phyloP scores from a whole-genome alignment of 2,888 invertebrate genomes.

The Xiphydria camelus region DNA sequence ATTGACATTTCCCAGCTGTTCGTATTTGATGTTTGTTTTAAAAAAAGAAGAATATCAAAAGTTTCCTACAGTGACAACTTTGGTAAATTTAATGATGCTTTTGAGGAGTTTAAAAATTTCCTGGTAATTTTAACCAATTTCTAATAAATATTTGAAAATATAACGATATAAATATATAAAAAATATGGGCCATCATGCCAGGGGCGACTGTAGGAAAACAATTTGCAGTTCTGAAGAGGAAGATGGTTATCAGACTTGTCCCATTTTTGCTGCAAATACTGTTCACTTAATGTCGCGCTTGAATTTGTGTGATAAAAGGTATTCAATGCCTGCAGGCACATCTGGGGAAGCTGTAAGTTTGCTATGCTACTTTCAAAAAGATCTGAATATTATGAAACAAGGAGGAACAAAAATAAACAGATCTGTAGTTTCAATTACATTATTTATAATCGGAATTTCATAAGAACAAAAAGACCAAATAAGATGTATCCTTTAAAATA shows the following conservation, averaged over 20 bases:
- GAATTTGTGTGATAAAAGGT: constrained; percentile 25
- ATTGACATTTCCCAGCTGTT: too few relatives aligned
- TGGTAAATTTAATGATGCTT: constrained; percentile 12
- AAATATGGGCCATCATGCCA: constrained; percentile 36
- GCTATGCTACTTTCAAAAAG: too few relatives aligned
- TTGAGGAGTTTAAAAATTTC: constrained; percentile 21
- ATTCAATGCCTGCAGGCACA: constrained; percentile 18
- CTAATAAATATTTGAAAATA: constrained; percentile 11
- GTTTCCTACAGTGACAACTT: constrained; percentile 11
- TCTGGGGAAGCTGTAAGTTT: constrained; percentile 36
- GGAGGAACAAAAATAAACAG: too few relatives aligned
- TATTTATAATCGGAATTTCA: background rate
- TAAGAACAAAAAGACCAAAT: too few relatives aligned
- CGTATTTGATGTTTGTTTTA: too few relatives aligned
- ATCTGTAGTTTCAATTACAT: too few relatives aligned
- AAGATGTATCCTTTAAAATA: too few relatives aligned
- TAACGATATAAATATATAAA: constrained; percentile 4
- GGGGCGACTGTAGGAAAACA: constrained; percentile 34
- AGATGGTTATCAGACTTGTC: constrained; percentile 34
- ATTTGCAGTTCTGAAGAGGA: constrained; percentile 40
- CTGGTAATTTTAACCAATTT: constrained; percentile 17
- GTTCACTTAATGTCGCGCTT: constrained; percentile 23
- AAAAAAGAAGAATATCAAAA: constrained; percentile 4
- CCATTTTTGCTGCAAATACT: constrained; percentile 16
- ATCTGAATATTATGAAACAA: too few relatives aligned